phyloP scores from a whole-genome alignment of 2,113 vertebrate genomes.

The Crotophaga sulcirostris region DNA sequence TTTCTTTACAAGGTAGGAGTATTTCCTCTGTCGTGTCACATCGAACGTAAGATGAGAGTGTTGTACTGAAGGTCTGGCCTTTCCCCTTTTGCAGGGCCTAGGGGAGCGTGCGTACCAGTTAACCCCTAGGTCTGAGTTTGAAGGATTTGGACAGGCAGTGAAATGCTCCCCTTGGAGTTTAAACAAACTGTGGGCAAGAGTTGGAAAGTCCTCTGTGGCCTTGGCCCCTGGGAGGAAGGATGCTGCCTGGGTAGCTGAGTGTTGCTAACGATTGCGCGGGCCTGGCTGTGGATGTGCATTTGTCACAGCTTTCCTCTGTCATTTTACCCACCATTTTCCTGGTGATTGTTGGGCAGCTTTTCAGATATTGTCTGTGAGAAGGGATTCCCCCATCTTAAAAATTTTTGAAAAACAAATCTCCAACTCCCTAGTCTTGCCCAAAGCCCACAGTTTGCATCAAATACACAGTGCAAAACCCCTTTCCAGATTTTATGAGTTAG shows the following conservation, averaged over 20 bases:
- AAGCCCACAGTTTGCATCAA: neutral
- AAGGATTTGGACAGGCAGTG: neutral
- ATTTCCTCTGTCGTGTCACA: rapidly evolving
- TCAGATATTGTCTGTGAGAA: neutral
- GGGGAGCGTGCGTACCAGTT: neutral
- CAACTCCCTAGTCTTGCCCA: neutral
- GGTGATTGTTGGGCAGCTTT: neutral
- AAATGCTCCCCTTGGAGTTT: neutral
- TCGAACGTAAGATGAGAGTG: neutral
- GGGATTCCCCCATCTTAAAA: neutral
- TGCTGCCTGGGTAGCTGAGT: neutral
- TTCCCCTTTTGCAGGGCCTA: neutral
- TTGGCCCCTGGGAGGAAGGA: neutral
- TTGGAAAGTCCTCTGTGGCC: neutral
- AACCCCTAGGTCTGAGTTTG: neutral
- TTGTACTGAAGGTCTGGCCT: neutral
- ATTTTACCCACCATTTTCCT: neutral
- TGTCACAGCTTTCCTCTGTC: neutral
- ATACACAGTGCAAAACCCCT: neutral
- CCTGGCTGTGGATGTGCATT: neutral
- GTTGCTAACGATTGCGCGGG: neutral
- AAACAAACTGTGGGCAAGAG: neutral
- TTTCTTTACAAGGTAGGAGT: neutral
- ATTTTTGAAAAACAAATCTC: neutral
- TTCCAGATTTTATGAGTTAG: neutral